Conservation (phyloP, 64 coral and sea anemone species). For the Stichodactyla mertensii region DNA sequence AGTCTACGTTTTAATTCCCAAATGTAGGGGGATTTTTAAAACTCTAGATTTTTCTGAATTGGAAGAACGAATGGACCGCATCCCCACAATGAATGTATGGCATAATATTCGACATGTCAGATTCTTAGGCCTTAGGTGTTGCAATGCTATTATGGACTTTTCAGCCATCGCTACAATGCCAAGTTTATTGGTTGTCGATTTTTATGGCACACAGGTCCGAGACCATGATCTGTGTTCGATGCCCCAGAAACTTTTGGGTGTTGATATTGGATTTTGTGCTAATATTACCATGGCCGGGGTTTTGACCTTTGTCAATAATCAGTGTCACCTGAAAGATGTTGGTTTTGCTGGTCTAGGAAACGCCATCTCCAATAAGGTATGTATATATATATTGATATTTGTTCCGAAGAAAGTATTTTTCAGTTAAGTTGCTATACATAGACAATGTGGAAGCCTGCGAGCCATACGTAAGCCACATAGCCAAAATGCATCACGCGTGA, state of each 20-base stretch:
- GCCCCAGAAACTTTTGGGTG: background rate
- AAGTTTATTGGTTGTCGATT: background rate
- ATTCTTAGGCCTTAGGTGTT: background rate
- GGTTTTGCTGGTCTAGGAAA: background rate
- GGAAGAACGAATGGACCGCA: background rate
- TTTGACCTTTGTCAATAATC: background rate
- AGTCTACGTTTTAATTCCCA: background rate
- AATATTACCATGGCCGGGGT: background rate
- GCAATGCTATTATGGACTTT: background rate
- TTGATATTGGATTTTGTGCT: background rate
- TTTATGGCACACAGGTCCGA: background rate
- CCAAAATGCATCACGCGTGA: too few species aligned
- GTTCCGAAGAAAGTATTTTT: too few species aligned
- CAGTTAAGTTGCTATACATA: too few species aligned
- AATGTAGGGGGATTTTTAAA: background rate
- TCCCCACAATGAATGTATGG: background rate
- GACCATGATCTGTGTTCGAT: background rate
- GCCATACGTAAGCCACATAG: too few species aligned
- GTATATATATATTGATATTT: too few species aligned
- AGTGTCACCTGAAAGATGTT: background rate
- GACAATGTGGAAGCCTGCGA: too few species aligned
- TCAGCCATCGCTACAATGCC: background rate
- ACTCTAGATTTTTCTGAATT: background rate
- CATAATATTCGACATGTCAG: background rate
- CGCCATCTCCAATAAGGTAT: background rate